phyloP scores from a whole-genome alignment of 2,888 invertebrate species.

The Anarsia innoxiella region DNA sequence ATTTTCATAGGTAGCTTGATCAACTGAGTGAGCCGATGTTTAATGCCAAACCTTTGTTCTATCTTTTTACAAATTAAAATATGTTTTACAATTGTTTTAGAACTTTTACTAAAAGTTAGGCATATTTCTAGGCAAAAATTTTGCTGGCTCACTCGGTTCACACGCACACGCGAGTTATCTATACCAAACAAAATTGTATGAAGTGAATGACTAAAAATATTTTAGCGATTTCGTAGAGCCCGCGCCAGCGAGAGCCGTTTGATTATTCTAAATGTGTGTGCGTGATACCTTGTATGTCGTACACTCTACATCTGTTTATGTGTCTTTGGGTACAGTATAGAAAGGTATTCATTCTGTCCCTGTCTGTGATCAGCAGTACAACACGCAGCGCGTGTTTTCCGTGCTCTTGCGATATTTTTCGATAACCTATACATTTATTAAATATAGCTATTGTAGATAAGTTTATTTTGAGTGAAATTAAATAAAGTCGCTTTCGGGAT shows the following conservation, averaged over 20 bases:
- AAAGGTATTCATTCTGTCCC: slow-evolving; percentile 37
- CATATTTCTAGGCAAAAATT: too few species aligned
- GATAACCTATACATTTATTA: too few species aligned
- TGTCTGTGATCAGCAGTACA: slow-evolving; percentile 33
- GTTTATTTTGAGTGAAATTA: too few species aligned
- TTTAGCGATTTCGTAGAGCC: slow-evolving; percentile 8
- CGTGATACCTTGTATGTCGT: slow-evolving; percentile 9
- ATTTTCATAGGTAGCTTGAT: too few species aligned
- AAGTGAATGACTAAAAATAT: slow-evolving; percentile 8
- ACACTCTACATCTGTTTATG: slow-evolving; percentile 13
- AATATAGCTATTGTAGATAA: slow-evolving; percentile 11
- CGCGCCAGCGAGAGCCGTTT: slow-evolving; percentile 12
- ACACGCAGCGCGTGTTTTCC: slow-evolving; percentile 37
- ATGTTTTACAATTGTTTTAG: too few species aligned
- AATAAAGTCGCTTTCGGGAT: slow-evolving; percentile 13
- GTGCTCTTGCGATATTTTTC: slow-evolving; percentile 27
- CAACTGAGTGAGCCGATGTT: too few species aligned
- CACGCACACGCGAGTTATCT: too few species aligned
- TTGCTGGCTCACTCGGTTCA: too few species aligned
- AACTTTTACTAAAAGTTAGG: too few species aligned
- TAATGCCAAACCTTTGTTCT: too few species aligned
- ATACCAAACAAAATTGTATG: too few species aligned
- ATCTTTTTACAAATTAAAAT: too few species aligned
- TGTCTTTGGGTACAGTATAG: slow-evolving; percentile 14
- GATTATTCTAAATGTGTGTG: slow-evolving; percentile 14